Percentiles rank a stretch among this genome's conserved stretches.
Conservation (phyloP, 2,797 vertebrate genomes). For the Notoglanidium macrostoma region DNA sequence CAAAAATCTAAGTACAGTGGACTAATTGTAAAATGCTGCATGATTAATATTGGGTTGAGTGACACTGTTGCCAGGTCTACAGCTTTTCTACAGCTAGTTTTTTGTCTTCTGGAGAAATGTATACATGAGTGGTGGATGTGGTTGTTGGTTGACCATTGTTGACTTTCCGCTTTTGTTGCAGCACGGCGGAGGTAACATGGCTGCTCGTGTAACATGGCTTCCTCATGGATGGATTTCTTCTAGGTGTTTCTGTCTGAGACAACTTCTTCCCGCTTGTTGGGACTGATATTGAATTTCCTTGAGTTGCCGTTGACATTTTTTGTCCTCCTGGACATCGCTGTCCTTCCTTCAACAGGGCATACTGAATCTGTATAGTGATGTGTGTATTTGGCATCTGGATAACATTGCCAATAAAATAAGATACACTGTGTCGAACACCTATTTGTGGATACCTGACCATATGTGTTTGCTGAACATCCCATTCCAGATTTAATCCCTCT, state of each 20-base stretch:
- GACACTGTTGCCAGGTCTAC: background rate
- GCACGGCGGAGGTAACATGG: background rate
- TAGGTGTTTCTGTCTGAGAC: background rate
- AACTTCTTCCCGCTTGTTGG: background rate
- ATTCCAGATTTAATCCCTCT: background rate
- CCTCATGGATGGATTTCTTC: background rate
- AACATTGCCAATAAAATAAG: background rate
- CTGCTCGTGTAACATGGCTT: background rate
- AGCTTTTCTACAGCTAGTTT: background rate
- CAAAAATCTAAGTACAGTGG: background rate
- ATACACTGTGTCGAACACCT: background rate
- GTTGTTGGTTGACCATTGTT: constrained; percentile 5
- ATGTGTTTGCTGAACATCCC: background rate
- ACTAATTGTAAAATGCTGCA: background rate
- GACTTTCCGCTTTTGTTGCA: background rate
- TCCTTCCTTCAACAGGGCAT: background rate
- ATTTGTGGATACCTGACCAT: background rate
- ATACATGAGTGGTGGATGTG: background rate
- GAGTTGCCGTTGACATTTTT: background rate
- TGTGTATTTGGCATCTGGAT: background rate
- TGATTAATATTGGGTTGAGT: background rate
- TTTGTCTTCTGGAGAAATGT: background rate
- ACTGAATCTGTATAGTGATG: background rate
- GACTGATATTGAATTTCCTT: background rate
- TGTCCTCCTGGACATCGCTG: background rate